These are phyloP conservation scores for Zaprionus obscuricornis DNA, from an alignment of 2,888 invertebrate species.

Conservation along the genomic window DNA sequence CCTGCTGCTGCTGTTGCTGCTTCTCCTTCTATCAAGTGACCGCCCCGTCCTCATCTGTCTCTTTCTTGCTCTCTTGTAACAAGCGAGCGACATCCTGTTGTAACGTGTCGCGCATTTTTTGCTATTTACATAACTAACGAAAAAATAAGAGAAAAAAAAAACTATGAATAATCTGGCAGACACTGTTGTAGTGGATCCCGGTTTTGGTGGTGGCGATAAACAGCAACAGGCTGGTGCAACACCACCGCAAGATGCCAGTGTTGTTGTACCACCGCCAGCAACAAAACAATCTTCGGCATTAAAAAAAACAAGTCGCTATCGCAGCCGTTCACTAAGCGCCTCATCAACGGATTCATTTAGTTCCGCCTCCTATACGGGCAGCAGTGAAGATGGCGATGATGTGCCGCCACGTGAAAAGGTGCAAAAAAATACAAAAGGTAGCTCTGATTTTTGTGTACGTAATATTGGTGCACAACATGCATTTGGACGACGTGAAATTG, in stretches of 20 bases:
- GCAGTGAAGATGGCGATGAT: conserved; percentile 96
- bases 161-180: conserved; percentile 80
- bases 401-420: conserved; percentile 96
- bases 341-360: conserved; percentile 98
- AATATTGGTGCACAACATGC: conserved; percentile 94
- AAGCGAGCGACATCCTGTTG: conserved; percentile 34
- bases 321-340: conserved; percentile 95
- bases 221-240: conserved; percentile 52
- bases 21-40: not conserved
- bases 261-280: conserved; percentile 62
- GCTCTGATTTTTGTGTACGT: conserved; percentile 95
- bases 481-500: conserved; percentile 97
- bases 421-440: conserved; percentile 93
- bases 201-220: conserved; percentile 79
- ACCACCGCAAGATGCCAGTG: conserved; percentile 60
- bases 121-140: conserved; percentile 55
- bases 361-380: conserved; percentile 87
- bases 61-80: too few relatives aligned
- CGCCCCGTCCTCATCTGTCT: too few relatives aligned
- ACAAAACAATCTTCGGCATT: conserved; percentile 88
- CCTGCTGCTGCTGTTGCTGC: conserved; percentile 24
- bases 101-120: conserved; percentile 17
- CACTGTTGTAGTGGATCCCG: conserved; percentile 81
- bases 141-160: conserved; percentile 14
- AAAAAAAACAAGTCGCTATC: conserved; percentile 93